Evolutionary conservation across 2,888 invertebrate species (phyloP), one percentile per base, ranked within the genome.

Genomic region (Nemoura dubitans): DNA sequence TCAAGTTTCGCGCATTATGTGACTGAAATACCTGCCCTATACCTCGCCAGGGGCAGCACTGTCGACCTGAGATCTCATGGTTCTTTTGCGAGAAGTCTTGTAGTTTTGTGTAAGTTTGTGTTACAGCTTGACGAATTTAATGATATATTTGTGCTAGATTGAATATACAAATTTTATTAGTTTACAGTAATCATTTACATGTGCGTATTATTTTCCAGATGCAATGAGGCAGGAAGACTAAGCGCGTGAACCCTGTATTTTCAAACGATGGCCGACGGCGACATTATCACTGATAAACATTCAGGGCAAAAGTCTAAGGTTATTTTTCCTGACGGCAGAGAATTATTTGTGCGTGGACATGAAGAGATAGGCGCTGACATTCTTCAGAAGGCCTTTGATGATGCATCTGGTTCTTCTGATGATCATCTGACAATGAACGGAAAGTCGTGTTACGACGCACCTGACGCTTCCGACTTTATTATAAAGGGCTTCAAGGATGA

Each of bases 341-440:
- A 59, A 59, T 21, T 59, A 59, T 59, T 59, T 26, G 78, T 25
- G 27, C 28, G 78, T 21, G 78, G 78, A 78, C 78, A 78, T 5
- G 78, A 26, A 27, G 78, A 59, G 59, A 59, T 59, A 7, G 59
- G 88, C 84, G 85, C 87, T 59, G 89, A 88, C 86, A 85, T 89
- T 27, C 85, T 89, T 76, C 88, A 88, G 86, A 88, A 89, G 85
- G 89, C 88, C n/a, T 83, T 88, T 14, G 88, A 88, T 21, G 88
- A 88, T 84, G 88, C 87, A 43, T 85, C 87, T 21, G 85, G 83
- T 36, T 82, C 86, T 42, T 26, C 87, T 29, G 87, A 87, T n/a
- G 80, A 86, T 25, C 27, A 87, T 25, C 81, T 86, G n/a, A 86
- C 85, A 16, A 21, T 59, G 14, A 59, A 21, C 14, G 59, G 21